Percentiles rank a stretch among this genome's conserved stretches.
Evolutionary conservation across 2,797 vertebrate species (phyloP).

Genomic region (Propithecus deckenii): DNA sequence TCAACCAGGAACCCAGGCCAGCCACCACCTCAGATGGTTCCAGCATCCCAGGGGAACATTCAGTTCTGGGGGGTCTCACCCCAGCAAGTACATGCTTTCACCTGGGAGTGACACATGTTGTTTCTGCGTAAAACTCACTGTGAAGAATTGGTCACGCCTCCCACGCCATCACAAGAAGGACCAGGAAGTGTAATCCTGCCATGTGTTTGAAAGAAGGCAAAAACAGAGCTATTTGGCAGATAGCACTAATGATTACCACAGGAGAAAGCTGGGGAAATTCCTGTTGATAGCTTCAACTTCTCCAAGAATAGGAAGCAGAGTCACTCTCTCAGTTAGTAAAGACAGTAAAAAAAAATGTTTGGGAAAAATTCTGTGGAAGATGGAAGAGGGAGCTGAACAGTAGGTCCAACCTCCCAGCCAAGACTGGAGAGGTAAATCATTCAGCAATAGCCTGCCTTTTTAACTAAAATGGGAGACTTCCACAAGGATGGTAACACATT

Average conservation of each 20-base stretch:
- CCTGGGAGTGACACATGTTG: not conserved
- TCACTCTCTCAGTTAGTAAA: not conserved
- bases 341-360: not conserved
- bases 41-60: not conserved
- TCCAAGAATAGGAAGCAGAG: not conserved
- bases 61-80: not conserved
- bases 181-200: not conserved
- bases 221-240: not conserved
- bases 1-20: not conserved
- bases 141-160: not conserved
- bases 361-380: not conserved
- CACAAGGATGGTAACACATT: not conserved
- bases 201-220: not conserved
- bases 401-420: not conserved
- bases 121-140: not conserved
- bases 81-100: not conserved
- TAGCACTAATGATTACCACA: not conserved
- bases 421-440: not conserved
- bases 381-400: not conserved
- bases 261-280: not conserved
- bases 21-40: not conserved
- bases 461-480: slow-evolving; percentile 18
- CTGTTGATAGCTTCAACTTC: not conserved
- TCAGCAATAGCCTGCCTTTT: not conserved
- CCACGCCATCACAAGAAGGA: not conserved